These are phyloP conservation scores for Unio delphinus DNA, from an alignment of 2,888 invertebrate genomes.

Conservation along the genomic window DNA sequence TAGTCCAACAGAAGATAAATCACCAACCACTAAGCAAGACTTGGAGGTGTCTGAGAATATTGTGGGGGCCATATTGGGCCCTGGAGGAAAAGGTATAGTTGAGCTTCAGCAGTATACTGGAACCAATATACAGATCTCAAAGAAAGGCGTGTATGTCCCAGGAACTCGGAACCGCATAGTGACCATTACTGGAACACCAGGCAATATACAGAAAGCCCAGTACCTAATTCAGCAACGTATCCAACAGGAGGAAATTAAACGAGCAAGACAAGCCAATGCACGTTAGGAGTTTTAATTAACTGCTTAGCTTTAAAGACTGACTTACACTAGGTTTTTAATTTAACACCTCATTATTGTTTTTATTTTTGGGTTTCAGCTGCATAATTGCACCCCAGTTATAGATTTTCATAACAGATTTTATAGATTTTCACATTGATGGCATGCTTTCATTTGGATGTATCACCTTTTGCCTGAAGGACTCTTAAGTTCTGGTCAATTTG, in stretches of 20 bases:
- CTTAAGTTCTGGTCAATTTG: too few relatives aligned
- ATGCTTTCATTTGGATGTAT: slow-evolving; percentile 13
- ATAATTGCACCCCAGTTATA: background rate
- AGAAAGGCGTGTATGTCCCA: slow-evolving; percentile 97
- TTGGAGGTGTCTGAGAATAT: slow-evolving; percentile 92
- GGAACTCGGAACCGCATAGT: slow-evolving; percentile 98
- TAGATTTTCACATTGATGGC: slow-evolving; percentile 8
- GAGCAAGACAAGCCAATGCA: slow-evolving; percentile 82
- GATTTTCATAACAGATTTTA: slow-evolving; percentile 11
- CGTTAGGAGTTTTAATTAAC: slow-evolving; percentile 46
- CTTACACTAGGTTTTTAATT: slow-evolving; percentile 29
- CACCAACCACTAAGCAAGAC: too few relatives aligned
- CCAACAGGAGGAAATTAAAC: slow-evolving; percentile 94
- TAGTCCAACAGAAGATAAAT: too few relatives aligned
- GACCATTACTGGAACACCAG: slow-evolving; percentile 91
- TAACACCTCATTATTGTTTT: slow-evolving; percentile 18
- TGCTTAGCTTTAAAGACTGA: slow-evolving; percentile 40
- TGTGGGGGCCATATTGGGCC: slow-evolving; percentile 97
- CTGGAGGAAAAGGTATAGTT: slow-evolving; percentile 94
- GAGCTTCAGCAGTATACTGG: slow-evolving; percentile 98
- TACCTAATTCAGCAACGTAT: slow-evolving; percentile 97
- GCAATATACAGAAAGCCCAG: slow-evolving; percentile 92
- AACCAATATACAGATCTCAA: slow-evolving; percentile 98
- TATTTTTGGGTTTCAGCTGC: slow-evolving; percentile 4
- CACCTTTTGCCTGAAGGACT: too few relatives aligned